These are phyloP conservation scores for Himalopsyche japonica DNA, from an alignment of 2,888 invertebrate genomes.

Conservation along the genomic window DNA sequence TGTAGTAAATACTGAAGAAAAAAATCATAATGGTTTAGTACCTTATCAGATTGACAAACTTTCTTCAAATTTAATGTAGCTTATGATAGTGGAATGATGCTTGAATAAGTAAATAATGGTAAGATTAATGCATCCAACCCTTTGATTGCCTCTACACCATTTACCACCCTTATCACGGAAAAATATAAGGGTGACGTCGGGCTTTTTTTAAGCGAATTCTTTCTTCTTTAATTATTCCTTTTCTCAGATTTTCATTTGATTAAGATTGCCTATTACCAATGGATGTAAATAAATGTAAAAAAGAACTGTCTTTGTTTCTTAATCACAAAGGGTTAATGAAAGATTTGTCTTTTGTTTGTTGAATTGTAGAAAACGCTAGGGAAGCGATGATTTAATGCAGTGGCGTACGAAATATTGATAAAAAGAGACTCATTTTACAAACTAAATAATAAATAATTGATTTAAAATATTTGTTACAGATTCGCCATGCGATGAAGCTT, in stretches of 20 bases:
- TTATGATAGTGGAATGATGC: too few species aligned
- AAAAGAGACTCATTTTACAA: too few species aligned
- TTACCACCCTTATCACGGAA: neutral
- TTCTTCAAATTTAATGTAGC: too few species aligned
- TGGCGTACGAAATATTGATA: neutral
- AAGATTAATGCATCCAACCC: neutral
- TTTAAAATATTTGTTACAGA: too few species aligned
- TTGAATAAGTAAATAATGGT: too few species aligned
- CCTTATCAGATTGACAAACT: too few species aligned
- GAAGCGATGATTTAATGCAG: neutral
- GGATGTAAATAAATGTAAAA: conserved; percentile 39
- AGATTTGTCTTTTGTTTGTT: conserved; percentile 34
- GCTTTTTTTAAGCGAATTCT: conserved; percentile 33
- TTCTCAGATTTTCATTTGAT: conserved; percentile 40
- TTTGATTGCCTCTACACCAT: neutral
- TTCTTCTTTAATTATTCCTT: conserved; percentile 34
- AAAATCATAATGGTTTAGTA: too few species aligned
- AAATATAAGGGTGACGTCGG: neutral
- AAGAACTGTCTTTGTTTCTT: conserved; percentile 34
- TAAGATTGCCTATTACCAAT: conserved; percentile 39
- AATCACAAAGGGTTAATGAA: conserved; percentile 40
- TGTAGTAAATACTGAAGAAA: too few species aligned
- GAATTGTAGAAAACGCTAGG: conserved; percentile 4
- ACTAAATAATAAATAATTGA: too few species aligned
- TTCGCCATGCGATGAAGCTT: too few species aligned